Conservation (phyloP, 2,888 invertebrate genomes). For the Troilus luridus region DNA sequence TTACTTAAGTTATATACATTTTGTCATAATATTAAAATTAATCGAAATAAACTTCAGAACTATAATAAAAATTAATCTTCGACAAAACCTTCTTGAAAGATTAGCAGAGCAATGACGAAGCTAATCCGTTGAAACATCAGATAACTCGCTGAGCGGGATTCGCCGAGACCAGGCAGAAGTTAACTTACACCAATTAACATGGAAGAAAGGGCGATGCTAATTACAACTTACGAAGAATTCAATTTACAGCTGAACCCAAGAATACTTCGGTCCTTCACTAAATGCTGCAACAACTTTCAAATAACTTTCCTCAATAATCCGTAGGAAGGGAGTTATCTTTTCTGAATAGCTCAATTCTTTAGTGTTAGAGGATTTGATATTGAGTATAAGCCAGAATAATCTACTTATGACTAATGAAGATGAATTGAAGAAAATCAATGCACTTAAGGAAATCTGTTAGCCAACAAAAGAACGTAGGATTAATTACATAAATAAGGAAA, state of each 20-base stretch:
- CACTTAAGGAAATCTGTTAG: no score
- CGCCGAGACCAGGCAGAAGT: not conserved
- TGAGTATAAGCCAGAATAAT: not conserved
- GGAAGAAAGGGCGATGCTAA: constrained; percentile 4
- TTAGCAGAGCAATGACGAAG: not conserved
- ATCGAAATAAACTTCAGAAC: not conserved
- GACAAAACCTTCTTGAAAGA: not conserved
- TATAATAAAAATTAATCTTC: not conserved
- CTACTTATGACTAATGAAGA: not conserved
- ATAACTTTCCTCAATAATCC: not conserved
- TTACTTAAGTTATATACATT: no score
- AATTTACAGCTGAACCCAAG: constrained; percentile 13
- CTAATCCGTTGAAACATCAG: not conserved
- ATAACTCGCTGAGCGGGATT: not conserved
- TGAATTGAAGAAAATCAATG: not conserved
- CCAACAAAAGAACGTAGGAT: no score
- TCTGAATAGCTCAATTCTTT: not conserved
- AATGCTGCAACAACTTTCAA: constrained; percentile 3
- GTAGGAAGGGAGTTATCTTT: not conserved
- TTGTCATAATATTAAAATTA: no score
- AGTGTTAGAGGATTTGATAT: not conserved
- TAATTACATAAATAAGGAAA: no score
- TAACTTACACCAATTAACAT: constrained; percentile 12
- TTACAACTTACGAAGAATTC: constrained; percentile 34
- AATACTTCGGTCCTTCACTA: not conserved